phyloP scores from a whole-genome alignment of 2,113 vertebrate genomes.

The Erythrocercus mccallii region DNA sequence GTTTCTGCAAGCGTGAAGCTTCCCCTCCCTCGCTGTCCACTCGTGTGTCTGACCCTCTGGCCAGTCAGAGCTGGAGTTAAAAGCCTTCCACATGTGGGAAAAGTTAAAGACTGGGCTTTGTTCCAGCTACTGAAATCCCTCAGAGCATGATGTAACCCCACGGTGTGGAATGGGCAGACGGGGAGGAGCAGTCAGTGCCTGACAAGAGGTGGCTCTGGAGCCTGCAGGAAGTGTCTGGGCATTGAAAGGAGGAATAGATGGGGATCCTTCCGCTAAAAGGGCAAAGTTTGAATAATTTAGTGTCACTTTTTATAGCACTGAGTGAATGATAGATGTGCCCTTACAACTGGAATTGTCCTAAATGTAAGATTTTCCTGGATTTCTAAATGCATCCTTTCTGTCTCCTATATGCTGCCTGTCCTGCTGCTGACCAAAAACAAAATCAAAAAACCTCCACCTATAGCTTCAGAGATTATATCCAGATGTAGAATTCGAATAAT shows the following conservation, averaged over 20 bases:
- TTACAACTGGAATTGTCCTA: not conserved
- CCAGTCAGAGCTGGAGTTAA: not conserved
- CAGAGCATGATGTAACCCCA: conserved; percentile 2
- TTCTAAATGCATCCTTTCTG: not conserved
- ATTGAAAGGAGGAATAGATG: not conserved
- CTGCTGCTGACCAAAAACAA: not conserved
- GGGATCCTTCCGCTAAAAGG: not conserved
- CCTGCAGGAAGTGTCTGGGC: not conserved
- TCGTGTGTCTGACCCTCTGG: not conserved
- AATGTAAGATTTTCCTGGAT: not conserved
- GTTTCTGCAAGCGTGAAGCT: not conserved
- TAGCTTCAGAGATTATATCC: not conserved
- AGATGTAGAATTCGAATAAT: not conserved
- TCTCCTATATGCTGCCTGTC: not conserved
- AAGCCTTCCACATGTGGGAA: conserved; percentile 62
- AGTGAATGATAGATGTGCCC: not conserved
- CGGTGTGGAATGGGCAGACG: not conserved
- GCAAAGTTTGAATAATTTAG: not conserved
- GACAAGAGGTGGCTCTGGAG: not conserved
- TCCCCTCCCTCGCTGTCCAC: not conserved
- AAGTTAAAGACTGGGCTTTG: conserved; percentile 16
- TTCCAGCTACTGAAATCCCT: conserved; percentile 47
- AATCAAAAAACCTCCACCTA: not conserved
- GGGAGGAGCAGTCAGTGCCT: not conserved
- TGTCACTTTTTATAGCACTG: not conserved